Percentiles rank a stretch among this genome's conserved stretches.
These are phyloP conservation scores for Oreochromis spilurus DNA, from an alignment of 2,113 vertebrate species.

Conservation along the genomic window DNA sequence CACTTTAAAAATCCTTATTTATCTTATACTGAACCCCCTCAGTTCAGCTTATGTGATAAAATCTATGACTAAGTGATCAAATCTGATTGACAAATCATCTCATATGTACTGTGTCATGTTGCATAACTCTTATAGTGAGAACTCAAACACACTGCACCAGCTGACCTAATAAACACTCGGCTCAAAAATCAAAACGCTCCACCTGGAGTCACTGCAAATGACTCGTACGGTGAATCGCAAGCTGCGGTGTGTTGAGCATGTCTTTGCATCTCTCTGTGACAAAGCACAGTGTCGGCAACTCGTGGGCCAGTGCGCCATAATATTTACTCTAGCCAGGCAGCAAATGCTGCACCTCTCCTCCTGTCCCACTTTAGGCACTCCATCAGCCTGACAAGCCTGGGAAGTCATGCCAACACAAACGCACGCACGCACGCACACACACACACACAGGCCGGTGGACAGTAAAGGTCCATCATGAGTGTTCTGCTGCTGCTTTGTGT, in stretches of 20 bases:
- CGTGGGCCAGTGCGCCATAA: constrained; percentile 50
- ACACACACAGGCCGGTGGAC: constrained; percentile 15
- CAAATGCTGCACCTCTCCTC: constrained; percentile 45
- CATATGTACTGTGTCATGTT: not conserved
- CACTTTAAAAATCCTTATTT: not conserved
- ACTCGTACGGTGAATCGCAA: not conserved
- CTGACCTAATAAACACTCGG: not conserved
- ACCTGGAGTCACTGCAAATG: not conserved
- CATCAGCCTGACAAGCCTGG: constrained; percentile 62
- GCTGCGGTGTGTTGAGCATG: not conserved
- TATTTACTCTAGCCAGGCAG: constrained; percentile 68
- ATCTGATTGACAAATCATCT: not conserved
- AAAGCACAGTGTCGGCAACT: constrained; percentile 23
- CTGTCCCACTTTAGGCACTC: constrained; percentile 55
- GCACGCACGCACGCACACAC: constrained; percentile 34
- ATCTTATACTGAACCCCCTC: not conserved
- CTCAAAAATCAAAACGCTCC: not conserved
- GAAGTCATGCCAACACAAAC: constrained; percentile 34
- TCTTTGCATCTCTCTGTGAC: constrained; percentile 2
- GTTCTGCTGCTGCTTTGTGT: not conserved
- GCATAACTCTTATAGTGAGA: not conserved
- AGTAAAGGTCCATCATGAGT: not conserved
- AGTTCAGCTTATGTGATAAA: not conserved
- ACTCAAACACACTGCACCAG: not conserved
- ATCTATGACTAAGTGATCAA: not conserved